These are phyloP conservation scores for Halichoerus grypus DNA, from an alignment of 2,113 vertebrate species.

Conservation along the genomic window DNA sequence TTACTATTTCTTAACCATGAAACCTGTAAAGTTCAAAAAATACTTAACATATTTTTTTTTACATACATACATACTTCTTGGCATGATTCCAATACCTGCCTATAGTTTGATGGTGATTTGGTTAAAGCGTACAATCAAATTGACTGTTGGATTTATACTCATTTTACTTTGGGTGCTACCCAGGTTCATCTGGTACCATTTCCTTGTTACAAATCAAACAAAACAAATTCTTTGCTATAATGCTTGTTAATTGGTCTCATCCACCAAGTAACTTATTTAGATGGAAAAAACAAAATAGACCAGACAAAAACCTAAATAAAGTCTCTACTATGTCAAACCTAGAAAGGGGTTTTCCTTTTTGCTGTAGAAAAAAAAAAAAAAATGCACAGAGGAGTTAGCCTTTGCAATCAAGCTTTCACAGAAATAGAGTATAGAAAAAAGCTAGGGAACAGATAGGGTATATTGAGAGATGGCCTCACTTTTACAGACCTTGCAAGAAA, in stretches of 20 bases:
- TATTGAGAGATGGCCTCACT: background rate
- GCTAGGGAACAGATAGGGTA: background rate
- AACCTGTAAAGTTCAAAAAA: background rate
- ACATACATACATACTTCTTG: background rate
- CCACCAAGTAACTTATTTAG: background rate
- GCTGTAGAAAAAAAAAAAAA: background rate
- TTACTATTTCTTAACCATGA: background rate
- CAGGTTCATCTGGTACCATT: background rate
- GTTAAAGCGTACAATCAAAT: background rate
- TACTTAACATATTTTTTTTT: background rate
- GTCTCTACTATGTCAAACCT: background rate
- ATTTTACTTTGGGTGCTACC: background rate
- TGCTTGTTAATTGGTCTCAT: constrained; percentile 10
- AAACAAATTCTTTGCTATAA: background rate
- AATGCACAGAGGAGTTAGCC: background rate
- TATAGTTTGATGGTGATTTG: constrained; percentile 13
- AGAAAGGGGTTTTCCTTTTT: background rate
- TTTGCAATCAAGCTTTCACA: constrained; percentile 41
- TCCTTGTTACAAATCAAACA: background rate
- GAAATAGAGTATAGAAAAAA: background rate
- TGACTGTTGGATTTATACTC: background rate
- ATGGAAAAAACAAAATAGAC: background rate
- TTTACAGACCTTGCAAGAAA: constrained; percentile 43
- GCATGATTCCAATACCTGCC: background rate
- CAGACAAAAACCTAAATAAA: constrained; percentile 14